Evolutionary conservation across 2,797 vertebrate species (phyloP), one percentile per base, ranked within the genome.

Genomic region (Anas capensis): DNA sequence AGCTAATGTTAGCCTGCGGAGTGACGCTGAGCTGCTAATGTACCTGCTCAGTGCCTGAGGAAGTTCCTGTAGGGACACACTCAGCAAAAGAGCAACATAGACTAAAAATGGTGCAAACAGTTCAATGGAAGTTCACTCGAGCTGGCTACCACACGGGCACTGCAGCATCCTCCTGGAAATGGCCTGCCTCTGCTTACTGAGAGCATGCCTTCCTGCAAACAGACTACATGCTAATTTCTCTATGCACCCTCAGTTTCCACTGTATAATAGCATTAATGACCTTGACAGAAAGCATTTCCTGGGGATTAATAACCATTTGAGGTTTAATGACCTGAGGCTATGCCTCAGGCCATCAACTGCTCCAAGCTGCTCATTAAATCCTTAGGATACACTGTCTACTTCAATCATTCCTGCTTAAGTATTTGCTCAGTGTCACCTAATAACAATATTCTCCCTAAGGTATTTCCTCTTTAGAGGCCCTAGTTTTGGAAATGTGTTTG

Each of bases 351-450:
- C 93, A 83, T 92, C 91, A 89, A 26, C 66, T 96, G 92, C 85
- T 95, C 86, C 86, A 78, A 79, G 85, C 78, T 95, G 89, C 82
- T 95, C 86, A 65, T 95, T 97, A 92, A 95, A 92, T 95, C 91
- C 84, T 73, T 76, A 82, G 95, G 72, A 88, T 97, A 73, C 56
- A 24, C 49, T 76, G 10, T 68, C 51, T 75, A 48, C 61, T 92
- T 93, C 87, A 80, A 44, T 96, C 94, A 68, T 31, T 93, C 56
- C 91, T 91, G 90, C 82, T 95, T 81, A 82, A 62, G 79, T 90
- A 77, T 95, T 95, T 96, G 29, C 86, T 97, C 88, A 84, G 40
- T 86, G 79, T 76, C 92, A 96, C 75, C 68, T 91, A 94, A 90
- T 94, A 95, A 95, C 75, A 92, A 54, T 95, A 94, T 95, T 93